Evolutionary conservation across 2,888 invertebrate genomes (phyloP).

Genomic region (Cheiracanthium punctorium): DNA sequence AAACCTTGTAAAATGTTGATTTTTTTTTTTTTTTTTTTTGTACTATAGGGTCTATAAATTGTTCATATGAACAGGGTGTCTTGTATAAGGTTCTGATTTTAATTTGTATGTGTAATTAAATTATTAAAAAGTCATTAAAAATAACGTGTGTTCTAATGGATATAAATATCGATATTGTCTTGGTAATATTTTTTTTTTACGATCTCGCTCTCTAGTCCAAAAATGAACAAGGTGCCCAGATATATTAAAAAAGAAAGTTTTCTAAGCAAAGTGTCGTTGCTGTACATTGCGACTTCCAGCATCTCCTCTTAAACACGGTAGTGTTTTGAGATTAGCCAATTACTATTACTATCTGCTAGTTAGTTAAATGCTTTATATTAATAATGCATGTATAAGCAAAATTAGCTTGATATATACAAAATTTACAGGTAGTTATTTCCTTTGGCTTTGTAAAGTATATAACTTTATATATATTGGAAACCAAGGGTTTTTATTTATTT

Average conservation of each 20-base stretch:
- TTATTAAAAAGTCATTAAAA: neutral
- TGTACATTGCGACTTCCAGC: neutral
- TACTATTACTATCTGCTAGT: conserved; percentile 9
- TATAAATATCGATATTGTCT: neutral
- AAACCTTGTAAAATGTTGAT: too few relatives aligned
- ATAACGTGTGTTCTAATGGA: neutral
- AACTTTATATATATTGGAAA: neutral
- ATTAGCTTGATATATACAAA: conserved; percentile 1
- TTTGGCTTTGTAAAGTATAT: neutral
- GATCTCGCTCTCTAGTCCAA: conserved; percentile 50
- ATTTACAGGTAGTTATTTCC: neutral
- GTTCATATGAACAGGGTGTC: neutral
- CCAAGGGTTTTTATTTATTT: neutral
- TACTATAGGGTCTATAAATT: too few relatives aligned
- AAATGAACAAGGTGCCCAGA: conserved; percentile 57
- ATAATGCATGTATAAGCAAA: neutral
- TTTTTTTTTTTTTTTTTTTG: too few relatives aligned
- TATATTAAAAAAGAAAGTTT: neutral
- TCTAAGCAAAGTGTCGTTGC: neutral
- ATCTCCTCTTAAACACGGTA: conserved; percentile 31
- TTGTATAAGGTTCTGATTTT: neutral
- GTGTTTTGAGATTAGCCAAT: conserved; percentile 25
- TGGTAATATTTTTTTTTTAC: conserved; percentile 11
- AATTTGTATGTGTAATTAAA: neutral
- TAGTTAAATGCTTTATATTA: conserved; percentile 5